Conservation (phyloP, 2,888 invertebrate species). For the Dynastes maya region DNA sequence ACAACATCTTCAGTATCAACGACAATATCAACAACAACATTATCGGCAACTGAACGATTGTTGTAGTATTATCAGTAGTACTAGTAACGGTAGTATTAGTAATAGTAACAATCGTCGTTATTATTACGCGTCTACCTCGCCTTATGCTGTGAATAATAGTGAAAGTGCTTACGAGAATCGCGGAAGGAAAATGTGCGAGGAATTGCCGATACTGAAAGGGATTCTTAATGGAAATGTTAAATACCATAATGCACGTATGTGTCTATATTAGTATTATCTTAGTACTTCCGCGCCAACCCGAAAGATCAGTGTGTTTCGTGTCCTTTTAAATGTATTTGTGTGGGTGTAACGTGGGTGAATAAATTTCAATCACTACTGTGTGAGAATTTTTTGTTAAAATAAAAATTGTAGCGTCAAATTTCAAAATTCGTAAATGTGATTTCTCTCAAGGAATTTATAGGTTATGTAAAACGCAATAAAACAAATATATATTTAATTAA, state of each 20-base stretch:
- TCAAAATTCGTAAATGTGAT: no score
- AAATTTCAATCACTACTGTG: no score
- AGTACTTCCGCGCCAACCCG: not conserved
- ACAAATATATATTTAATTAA: no score
- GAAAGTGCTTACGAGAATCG: conserved; percentile 46
- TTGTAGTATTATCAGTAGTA: conserved; percentile 15
- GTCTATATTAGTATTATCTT: conserved; percentile 51
- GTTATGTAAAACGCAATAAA: no score
- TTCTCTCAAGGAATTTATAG: no score
- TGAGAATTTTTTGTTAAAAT: no score
- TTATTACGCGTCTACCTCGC: conserved; percentile 17
- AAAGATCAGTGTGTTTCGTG: conserved; percentile 1
- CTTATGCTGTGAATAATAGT: conserved; percentile 47
- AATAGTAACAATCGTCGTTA: conserved; percentile 10
- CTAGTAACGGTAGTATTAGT: conserved; percentile 6
- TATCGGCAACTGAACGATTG: conserved; percentile 30
- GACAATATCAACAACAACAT: conserved; percentile 29
- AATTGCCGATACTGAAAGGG: conserved; percentile 91
- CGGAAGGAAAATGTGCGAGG: conserved; percentile 83
- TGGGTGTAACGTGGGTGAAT: not conserved
- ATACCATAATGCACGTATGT: conserved; percentile 96
- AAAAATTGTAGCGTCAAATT: no score
- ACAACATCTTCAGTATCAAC: conserved; percentile 31
- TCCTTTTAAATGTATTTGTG: conserved; percentile 11
- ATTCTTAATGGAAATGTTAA: conserved; percentile 92